Evolutionary conservation across 92 coral and sea anemone species (phyloP), one percentile per base, ranked within the genome.

Genomic region (Epizoanthus stellaris): DNA sequence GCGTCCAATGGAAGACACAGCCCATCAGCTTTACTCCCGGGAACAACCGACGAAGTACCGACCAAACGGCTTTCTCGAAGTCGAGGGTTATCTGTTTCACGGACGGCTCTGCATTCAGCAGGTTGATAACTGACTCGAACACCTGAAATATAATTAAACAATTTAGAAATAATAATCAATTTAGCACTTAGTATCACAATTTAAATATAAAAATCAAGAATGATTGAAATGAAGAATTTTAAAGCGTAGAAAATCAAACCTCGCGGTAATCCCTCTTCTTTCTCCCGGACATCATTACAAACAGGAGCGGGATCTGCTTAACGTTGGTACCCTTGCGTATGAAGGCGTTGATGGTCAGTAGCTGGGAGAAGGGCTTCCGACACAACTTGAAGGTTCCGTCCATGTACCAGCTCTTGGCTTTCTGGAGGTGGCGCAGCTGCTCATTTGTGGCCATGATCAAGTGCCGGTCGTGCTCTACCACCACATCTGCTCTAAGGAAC

Each of bases 401-500:
- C 17, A 73, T 7, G 34, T 73, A 73, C 80, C 80, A 73, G 13
- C 16, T 40, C 8, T 30, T 30, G 13, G 58, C 47, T 40, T 40
- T 73, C 15, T 36, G n/a, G 43, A 73, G 21, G 30, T 38, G 57
- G 56, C 58, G 9, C 30, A 79, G 21, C 84, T 58, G 62, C 25
- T 57, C 23, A 11, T 57, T 53, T 8, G 84, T 79, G 39, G 84
- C 73, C 40, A 79, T 52, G 1, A 79, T 45, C 11, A 73, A 16
- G 21, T 73, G 80, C 0, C 80, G 15, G n/a, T 1, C 7, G 47
- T 43, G 1, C 39, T 62, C 47, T 38, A 62, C 84, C 54, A 52
- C n/a, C 6, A 79, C 43, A 61, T 61, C 84, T 20, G 40, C 8
- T 16, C 5, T 19, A 5, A 61, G 3, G n/a, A 61, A 61, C 6